Percentiles rank a stretch among this genome's conserved stretches.
Conservation (phyloP, 2,797 vertebrate species). For the Sebastes taczanowskii region DNA sequence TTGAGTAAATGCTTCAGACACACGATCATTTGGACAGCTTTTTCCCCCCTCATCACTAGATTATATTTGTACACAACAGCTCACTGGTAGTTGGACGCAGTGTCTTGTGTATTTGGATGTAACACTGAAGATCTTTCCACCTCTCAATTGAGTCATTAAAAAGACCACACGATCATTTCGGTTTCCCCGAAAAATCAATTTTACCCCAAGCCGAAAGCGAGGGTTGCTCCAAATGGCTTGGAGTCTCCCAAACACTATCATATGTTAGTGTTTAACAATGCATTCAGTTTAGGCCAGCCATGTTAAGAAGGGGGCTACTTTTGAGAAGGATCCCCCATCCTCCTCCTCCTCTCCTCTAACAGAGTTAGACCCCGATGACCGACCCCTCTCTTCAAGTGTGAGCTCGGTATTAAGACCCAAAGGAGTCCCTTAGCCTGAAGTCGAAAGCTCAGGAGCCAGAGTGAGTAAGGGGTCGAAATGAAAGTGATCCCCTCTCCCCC, state of each 20-base stretch:
- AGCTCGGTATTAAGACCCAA: constrained; percentile 65
- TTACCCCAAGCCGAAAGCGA: constrained; percentile 61
- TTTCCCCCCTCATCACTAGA: constrained; percentile 21
- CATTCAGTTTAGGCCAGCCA: constrained; percentile 68
- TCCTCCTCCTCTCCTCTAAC: constrained; percentile 42
- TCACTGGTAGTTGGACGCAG: constrained; percentile 60
- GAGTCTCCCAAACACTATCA: constrained; percentile 72
- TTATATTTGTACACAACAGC: constrained; percentile 67
- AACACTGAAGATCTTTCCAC: constrained; percentile 73
- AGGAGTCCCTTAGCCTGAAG: constrained; percentile 71
- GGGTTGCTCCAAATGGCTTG: constrained; percentile 67
- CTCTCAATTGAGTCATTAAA: constrained; percentile 79
- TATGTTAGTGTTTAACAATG: constrained; percentile 82
- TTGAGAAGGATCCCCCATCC: constrained; percentile 36
- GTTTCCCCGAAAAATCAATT: constrained; percentile 76
- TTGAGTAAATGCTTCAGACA: constrained; percentile 52
- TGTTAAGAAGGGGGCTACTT: constrained; percentile 63
- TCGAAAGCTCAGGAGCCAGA: constrained; percentile 76
- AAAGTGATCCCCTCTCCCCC: constrained; percentile 74
- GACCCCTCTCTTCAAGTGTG: constrained; percentile 70
- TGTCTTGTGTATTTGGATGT: constrained; percentile 64
- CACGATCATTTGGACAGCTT: constrained; percentile 32
- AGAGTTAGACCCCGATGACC: constrained; percentile 57
- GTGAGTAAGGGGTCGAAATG: constrained; percentile 74
- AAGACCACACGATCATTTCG: constrained; percentile 77